These are phyloP conservation scores for Acropora yongei DNA, from an alignment of 64 coral and sea anemone genomes.

Conservation along the genomic window DNA sequence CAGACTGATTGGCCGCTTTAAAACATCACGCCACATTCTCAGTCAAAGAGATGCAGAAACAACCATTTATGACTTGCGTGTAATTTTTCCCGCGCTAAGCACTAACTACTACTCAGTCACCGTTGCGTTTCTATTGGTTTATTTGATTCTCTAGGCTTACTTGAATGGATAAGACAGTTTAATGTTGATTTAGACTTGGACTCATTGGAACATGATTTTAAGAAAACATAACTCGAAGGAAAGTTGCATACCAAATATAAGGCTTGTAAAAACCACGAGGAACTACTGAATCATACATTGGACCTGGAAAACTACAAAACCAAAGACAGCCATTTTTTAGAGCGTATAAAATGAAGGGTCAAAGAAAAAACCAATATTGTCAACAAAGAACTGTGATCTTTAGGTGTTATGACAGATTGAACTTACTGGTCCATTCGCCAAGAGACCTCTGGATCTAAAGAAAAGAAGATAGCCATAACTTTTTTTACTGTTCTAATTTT, in stretches of 20 bases:
- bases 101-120: no score
- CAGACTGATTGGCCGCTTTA: no score
- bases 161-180: no score
- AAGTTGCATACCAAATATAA: conserved; percentile 65
- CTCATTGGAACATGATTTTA: no score
- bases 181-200: no score
- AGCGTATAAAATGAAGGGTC: background rate
- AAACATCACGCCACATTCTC: no score
- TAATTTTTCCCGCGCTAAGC: no score
- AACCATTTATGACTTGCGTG: no score
- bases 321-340: background rate
- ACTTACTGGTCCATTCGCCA: conserved; percentile 95
- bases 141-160: no score
- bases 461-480: background rate
- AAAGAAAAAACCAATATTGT: background rate
- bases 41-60: no score
- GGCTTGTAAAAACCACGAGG: conserved; percentile 82
- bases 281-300: conserved; percentile 71
- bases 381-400: background rate
- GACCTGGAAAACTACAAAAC: conserved; percentile 81
- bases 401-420: background rate
- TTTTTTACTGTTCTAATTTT: no score
- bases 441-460: conserved; percentile 79
- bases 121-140: no score
- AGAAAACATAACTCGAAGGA: background rate